phyloP scores from a whole-genome alignment of 2,797 vertebrate genomes.

The Botia kubotai region DNA sequence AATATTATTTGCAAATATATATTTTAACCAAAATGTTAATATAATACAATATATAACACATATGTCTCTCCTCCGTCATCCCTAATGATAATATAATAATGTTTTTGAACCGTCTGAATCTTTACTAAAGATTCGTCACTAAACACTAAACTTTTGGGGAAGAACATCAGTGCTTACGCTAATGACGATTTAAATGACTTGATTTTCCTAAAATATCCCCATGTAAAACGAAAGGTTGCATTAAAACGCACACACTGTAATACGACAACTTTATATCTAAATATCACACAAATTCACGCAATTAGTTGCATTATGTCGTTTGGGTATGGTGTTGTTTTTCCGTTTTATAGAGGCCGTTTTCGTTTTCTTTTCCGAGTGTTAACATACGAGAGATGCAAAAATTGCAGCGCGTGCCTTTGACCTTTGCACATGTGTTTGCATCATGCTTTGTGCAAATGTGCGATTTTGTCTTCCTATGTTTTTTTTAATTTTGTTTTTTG shows the following conservation, averaged over 20 bases:
- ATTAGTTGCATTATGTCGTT: background rate
- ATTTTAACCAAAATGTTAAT: background rate
- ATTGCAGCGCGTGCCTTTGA: background rate
- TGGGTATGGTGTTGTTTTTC: background rate
- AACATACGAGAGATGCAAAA: background rate
- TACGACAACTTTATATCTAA: background rate
- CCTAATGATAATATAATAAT: background rate
- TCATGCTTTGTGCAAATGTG: background rate
- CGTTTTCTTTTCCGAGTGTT: background rate
- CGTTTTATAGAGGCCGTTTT: background rate
- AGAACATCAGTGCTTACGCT: no score
- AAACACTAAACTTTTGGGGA: background rate
- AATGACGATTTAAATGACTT: conserved; percentile 3
- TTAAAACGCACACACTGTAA: background rate
- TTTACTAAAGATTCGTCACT: background rate
- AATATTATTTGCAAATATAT: background rate
- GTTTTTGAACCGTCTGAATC: background rate
- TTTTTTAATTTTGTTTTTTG: background rate
- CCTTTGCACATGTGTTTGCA: background rate
- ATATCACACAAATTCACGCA: background rate
- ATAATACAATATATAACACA: background rate
- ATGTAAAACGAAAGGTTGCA: background rate
- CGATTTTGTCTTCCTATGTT: background rate
- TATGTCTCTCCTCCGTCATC: background rate
- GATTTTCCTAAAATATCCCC: background rate